Evolutionary conservation across 2,888 invertebrate genomes (phyloP), one percentile per base, ranked within the genome.

Genomic region (Sisyra nigra): DNA sequence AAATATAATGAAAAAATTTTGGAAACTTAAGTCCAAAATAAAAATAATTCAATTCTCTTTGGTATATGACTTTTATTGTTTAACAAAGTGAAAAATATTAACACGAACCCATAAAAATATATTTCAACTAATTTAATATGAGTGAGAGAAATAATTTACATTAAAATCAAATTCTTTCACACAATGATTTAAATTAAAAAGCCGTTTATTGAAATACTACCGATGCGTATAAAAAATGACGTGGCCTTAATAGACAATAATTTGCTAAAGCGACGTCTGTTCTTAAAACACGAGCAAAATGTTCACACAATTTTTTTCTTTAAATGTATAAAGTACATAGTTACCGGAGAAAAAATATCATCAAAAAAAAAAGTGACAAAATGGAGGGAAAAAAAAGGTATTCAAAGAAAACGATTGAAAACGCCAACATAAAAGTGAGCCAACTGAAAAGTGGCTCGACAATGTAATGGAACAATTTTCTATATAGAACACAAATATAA

Each of bases 391-490:
- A 15, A 34, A 13, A 15, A 34, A 34, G 14, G n/a, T 14, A 34
- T 34, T 34, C 34, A 34, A 34, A 34, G 34, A 11, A 11, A 34
- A 34, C 34, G 34, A 15, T 34, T 34, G 34, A 34, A 34, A 14
- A n/a, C 24, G 24, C 24, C 24, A 24, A 24, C 24, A 24, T 11
- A 14, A 34, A 34, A 11, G 6, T 14, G 34, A 2, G 6, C 34
- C 34, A 34, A 14, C 14, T 38, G 50, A 52, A n/a, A 54, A 57
- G 57, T 55, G 52, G 54, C 54, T 54, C 49, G 51, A 53, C 53
- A 52, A 56, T 55, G 57, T 58, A 59, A 59, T 58, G 53, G 57
- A 55, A 51, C 57, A 56, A 57, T 57, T 57, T 55, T 52, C 55
- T 52, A 50, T 24, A 24, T 24, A 24, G 24, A 24, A 51, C 51